Evolutionary conservation across 2,113 vertebrate species (phyloP).

Genomic region (Rafetus swinhoei): DNA sequence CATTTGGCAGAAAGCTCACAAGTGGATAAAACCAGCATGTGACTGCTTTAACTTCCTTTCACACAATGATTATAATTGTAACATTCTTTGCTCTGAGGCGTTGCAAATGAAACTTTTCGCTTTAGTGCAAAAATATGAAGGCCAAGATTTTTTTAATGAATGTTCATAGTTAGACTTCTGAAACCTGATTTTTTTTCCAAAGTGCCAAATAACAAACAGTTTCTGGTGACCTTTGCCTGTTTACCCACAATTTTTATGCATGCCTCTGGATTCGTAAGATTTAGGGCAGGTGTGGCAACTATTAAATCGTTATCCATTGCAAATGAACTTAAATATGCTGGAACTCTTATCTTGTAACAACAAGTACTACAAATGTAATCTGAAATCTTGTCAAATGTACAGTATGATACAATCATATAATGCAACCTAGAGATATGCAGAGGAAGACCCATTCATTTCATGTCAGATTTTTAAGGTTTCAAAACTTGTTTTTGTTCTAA

Average conservation of each 20-base stretch:
- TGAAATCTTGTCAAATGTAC: not conserved
- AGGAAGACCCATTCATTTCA: not conserved
- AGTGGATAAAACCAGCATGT: not conserved
- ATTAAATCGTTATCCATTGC: not conserved
- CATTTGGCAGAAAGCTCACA: not conserved
- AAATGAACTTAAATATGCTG: no score
- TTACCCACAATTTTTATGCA: not conserved
- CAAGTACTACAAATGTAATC: not conserved
- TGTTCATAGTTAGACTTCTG: not conserved
- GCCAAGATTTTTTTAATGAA: not conserved
- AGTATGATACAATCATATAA: not conserved
- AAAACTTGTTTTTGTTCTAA: not conserved
- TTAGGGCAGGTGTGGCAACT: not conserved
- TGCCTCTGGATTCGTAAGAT: not conserved
- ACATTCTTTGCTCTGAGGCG: not conserved
- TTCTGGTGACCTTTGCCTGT: not conserved
- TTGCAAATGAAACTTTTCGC: not conserved
- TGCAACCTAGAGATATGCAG: not conserved
- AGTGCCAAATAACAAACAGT: not conserved
- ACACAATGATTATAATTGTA: not conserved
- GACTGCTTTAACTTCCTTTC: not conserved
- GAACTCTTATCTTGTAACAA: not conserved
- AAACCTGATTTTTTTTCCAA: not conserved
- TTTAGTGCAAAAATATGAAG: not conserved
- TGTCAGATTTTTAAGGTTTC: not conserved